phyloP scores from a whole-genome alignment of 2,797 vertebrate species.

The Paramormyrops hopkinsi region DNA sequence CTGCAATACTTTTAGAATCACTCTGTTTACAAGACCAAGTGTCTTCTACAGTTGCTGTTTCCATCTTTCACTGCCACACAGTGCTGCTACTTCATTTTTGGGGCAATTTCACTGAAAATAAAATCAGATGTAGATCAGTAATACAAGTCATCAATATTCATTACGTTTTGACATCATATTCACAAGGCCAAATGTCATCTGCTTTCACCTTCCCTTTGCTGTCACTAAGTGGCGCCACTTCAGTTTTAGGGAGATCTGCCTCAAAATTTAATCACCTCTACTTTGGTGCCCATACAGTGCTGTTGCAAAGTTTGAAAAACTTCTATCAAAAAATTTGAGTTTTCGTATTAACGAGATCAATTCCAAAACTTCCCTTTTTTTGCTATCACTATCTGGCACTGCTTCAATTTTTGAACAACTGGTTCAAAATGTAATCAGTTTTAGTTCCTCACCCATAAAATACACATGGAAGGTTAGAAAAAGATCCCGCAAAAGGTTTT shows the following conservation, averaged over 20 bases:
- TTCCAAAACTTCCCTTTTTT: neutral
- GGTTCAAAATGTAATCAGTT: neutral
- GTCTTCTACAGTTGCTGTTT: neutral
- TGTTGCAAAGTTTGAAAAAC: neutral
- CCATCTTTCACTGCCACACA: neutral
- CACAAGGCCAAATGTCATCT: neutral
- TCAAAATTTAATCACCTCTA: neutral
- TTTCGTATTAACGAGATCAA: neutral
- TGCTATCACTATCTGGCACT: neutral
- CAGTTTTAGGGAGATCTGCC: neutral
- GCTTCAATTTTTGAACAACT: neutral
- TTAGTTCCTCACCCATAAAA: neutral
- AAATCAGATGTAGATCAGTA: neutral
- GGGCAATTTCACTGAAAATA: neutral
- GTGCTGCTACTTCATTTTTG: neutral
- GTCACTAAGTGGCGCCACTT: neutral
- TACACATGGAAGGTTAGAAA: neutral
- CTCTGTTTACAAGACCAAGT: neutral
- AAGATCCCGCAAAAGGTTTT: neutral
- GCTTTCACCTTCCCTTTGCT: neutral
- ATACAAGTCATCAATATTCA: neutral
- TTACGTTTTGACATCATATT: neutral
- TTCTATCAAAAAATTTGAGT: neutral
- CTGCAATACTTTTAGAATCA: neutral
- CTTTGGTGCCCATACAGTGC: neutral